Evolutionary conservation across 2,888 invertebrate genomes (phyloP).

Genomic region (Drosophila paracracens): DNA sequence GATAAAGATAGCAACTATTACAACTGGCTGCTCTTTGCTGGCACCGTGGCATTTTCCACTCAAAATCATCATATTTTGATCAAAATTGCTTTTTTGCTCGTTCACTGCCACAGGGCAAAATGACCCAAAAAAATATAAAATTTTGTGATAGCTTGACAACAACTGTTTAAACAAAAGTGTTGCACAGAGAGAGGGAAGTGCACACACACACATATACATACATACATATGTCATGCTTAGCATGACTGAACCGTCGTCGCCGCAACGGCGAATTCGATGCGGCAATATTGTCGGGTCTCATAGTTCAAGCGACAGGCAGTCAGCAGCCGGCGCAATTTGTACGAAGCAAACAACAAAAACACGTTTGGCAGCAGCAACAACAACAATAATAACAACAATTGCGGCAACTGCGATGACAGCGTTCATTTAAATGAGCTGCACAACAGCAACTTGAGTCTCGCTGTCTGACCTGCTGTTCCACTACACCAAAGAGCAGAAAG

Average conservation of each 20-base stretch:
- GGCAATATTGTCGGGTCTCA: conserved; percentile 45
- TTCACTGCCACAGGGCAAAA: conserved; percentile 43
- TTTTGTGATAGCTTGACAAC: conserved; percentile 12
- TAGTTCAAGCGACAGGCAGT: conserved; percentile 35
- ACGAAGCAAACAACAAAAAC: conserved; percentile 21
- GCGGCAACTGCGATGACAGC: conserved; percentile 29
- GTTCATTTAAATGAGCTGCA: conserved; percentile 46
- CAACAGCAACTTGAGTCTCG: conserved; percentile 9
- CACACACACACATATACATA: not conserved
- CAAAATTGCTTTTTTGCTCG: conserved; percentile 33
- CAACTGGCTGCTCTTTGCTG: conserved; percentile 16
- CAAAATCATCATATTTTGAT: conserved; percentile 54
- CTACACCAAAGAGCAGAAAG: conserved; percentile 49
- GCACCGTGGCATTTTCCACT: conserved; percentile 49
- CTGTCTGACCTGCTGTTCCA: conserved; percentile 62
- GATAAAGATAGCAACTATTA: conserved; percentile 32
- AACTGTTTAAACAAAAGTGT: conserved; percentile 54
- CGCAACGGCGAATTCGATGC: conserved; percentile 52
- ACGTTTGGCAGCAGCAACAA: conserved; percentile 15
- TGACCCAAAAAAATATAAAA: conserved; percentile 5
- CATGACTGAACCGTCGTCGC: conserved; percentile 1
- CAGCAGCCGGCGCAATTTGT: conserved; percentile 32
- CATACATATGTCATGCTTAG: not conserved
- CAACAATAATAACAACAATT: conserved; percentile 21
- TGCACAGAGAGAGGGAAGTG: not conserved